Evolutionary conservation across 1,140 invertebrate genomes (phyloP).

Genomic region (Drosophila kepulauana): DNA sequence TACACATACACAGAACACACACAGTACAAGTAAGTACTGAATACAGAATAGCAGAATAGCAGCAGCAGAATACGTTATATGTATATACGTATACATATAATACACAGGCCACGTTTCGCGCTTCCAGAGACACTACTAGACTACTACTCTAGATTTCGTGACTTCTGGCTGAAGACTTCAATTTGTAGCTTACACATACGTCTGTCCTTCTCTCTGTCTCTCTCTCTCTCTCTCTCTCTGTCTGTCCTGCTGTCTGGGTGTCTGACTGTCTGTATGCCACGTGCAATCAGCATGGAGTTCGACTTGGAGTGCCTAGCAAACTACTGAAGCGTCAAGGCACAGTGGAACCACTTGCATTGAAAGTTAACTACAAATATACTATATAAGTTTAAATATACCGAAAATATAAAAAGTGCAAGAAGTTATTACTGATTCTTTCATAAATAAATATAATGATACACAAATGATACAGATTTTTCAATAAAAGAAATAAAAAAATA

Average conservation of each 20-base stretch:
- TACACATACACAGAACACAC: neutral
- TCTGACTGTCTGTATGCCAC: constrained; percentile 51
- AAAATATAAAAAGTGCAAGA: too few relatives aligned
- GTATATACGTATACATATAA: too few relatives aligned
- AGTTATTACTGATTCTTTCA: too few relatives aligned
- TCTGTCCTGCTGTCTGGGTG: constrained; percentile 17
- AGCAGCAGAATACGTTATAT: constrained; percentile 2
- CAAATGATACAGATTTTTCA: too few relatives aligned
- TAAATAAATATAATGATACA: too few relatives aligned
- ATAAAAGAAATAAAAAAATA: too few relatives aligned
- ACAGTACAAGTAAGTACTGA: neutral
- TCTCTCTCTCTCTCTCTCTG: constrained; percentile 9
- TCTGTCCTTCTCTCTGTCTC: constrained; percentile 1
- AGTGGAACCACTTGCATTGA: neutral
- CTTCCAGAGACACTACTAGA: constrained; percentile 64
- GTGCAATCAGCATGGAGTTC: constrained; percentile 75
- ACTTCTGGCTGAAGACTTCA: constrained; percentile 78
- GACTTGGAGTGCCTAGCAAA: constrained; percentile 57
- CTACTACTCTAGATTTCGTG: constrained; percentile 83
- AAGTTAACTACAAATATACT: too few relatives aligned
- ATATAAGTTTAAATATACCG: too few relatives aligned
- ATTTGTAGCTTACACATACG: constrained; percentile 58
- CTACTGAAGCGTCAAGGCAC: constrained; percentile 35
- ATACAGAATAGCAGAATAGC: constrained; percentile 2
- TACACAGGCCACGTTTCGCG: constrained; percentile 58